phyloP scores from a whole-genome alignment of 2,113 vertebrate genomes.

The Piprites chloris region DNA sequence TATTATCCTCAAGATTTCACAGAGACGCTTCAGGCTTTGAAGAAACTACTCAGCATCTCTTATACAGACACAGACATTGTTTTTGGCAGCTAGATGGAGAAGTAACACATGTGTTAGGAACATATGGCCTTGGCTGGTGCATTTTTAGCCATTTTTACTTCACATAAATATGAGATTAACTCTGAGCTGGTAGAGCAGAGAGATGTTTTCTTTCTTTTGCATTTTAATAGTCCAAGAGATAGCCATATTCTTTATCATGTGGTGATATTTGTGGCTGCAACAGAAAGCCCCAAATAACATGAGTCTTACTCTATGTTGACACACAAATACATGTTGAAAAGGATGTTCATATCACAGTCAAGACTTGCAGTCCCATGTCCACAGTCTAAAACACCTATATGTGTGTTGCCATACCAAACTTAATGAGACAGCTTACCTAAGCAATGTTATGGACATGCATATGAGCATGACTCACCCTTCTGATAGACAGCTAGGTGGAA shows the following conservation, averaged over 20 bases:
- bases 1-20: not conserved
- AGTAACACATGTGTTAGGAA: not conserved
- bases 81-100: not conserved
- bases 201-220: not conserved
- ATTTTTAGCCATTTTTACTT: not conserved
- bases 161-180: not conserved
- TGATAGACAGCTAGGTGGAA: not conserved
- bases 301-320: not conserved
- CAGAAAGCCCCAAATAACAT: not conserved
- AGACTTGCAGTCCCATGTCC: not conserved
- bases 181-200: not conserved
- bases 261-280: not conserved
- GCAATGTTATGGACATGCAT: not conserved
- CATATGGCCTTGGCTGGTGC: fast-evolving
- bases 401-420: not conserved
- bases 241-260: not conserved
- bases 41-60: not conserved
- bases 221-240: not conserved
- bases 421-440: not conserved
- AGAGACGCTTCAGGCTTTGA: not conserved
- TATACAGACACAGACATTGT: not conserved
- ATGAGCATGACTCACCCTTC: not conserved
- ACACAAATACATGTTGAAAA: not conserved
- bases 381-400: not conserved
- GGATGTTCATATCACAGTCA: not conserved